Base-by-base conservation (phyloP, 2,113 vertebrate species). In the Calypte anna region DNA sequence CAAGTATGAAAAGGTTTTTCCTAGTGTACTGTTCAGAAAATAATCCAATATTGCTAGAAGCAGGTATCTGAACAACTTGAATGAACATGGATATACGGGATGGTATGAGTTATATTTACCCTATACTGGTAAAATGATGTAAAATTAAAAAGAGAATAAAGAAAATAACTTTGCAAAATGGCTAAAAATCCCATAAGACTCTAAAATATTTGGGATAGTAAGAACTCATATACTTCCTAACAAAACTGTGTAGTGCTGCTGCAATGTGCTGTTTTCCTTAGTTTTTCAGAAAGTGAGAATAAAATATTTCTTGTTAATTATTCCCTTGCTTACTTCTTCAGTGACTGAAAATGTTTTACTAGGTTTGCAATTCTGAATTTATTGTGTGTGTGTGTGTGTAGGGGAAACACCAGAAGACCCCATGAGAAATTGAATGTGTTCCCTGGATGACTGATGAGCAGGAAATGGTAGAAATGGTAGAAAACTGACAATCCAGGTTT, bases 371-470 rank as follows among this genome's bases (percentile, higher is more conserved):
- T 43, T 10, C 1, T 72, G 24, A 53, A 51, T 4, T 48, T 69
- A 61, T 22, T 50, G 80, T 11, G 11, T 40, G 40, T 40, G 40
- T 40, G 36, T 89, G 18, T 1, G 54, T 3, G 54, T 16, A 6
- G 4, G 1, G 9, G 36, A 55, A 82, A 33, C 3, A 2, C 1
- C 14, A 27, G 18, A 44, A 68, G 46, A 3, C 7, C 2, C 3
- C 33, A 44, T 54, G 40, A 86, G 46, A 82, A 59, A 7, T 43
- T 80, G 51, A 57, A 69, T 51, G 31, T 53, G 14, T 43, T 46
- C 22, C 14, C 15, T 66, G 64, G 30, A 80, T 70, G 27, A 68
- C 23, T 51, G 25, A 25, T 54, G 33, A 81, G 25, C 10, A 33
- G 33, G 30, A 74, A 68, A 44, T 30, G 18, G 21, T 67, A 72